Conservation (phyloP, 2,888 invertebrate species). For the Graphium colonna region DNA sequence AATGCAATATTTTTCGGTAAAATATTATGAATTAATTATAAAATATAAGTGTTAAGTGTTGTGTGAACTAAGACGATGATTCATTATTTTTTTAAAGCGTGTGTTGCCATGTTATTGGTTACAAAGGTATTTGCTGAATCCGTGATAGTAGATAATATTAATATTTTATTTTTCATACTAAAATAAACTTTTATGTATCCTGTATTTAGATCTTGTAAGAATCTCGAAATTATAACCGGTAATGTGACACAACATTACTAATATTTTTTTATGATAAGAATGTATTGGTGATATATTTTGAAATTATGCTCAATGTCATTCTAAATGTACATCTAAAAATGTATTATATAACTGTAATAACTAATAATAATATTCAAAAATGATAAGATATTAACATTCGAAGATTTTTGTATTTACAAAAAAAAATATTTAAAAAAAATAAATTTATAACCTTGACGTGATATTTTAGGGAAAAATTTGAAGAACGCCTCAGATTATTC, state of each 20-base stretch:
- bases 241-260: slow-evolving; percentile 45
- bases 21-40: slow-evolving; percentile 39
- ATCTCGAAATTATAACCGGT: slow-evolving; percentile 49
- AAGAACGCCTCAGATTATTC: slow-evolving; percentile 73
- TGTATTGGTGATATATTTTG: slow-evolving; percentile 26
- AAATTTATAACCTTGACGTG: slow-evolving; percentile 9
- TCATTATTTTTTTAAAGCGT: slow-evolving; percentile 36
- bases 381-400: too few species aligned
- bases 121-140: slow-evolving; percentile 48
- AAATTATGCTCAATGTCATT: slow-evolving; percentile 70
- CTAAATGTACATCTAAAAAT: slow-evolving; percentile 53
- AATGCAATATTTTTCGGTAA: slow-evolving; percentile 43
- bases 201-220: slow-evolving; percentile 37
- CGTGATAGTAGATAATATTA: slow-evolving; percentile 55
- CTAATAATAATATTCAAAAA: neutral
- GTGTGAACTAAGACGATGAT: slow-evolving; percentile 53
- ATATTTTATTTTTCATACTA: slow-evolving; percentile 32
- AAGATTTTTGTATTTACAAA: too few species aligned
- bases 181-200: slow-evolving; percentile 33
- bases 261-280: slow-evolving; percentile 22
- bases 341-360: neutral
- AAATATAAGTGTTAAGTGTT: slow-evolving; percentile 43
- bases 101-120: slow-evolving; percentile 75
- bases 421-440: too few species aligned
- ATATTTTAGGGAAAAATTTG: slow-evolving; percentile 45